Evolutionary conservation across 1,140 invertebrate species (phyloP).

Genomic region (Vollenhovia emeryi): DNA sequence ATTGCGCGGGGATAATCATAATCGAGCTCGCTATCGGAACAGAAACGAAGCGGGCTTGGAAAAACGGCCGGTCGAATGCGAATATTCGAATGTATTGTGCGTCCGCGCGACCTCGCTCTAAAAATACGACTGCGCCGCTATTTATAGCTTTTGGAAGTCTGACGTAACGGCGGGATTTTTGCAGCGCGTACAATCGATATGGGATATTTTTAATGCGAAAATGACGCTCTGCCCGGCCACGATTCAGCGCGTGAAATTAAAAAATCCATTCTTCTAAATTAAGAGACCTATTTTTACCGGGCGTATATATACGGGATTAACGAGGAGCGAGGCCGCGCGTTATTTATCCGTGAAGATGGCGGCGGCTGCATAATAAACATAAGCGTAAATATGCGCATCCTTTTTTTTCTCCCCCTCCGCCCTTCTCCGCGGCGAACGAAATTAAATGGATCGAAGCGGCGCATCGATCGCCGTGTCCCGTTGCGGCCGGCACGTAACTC

Average conservation of each 20-base stretch:
- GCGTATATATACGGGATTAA: neutral
- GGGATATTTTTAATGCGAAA: conserved; percentile 9
- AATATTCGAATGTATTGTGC: neutral
- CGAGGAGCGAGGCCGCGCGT: conserved; percentile 5
- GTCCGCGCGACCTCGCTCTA: neutral
- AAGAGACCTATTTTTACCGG: conserved; percentile 35
- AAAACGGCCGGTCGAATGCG: neutral
- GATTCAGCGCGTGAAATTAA: neutral
- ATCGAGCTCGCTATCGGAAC: neutral
- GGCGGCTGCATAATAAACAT: conserved; percentile 42
- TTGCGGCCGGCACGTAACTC: neutral
- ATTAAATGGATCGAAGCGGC: neutral
- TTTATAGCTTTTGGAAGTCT: neutral
- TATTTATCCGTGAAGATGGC: conserved; percentile 43
- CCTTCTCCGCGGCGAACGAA: conserved; percentile 11
- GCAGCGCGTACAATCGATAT: neutral
- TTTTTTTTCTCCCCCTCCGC: conserved; percentile 9
- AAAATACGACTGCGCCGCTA: neutral
- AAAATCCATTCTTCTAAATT: conserved; percentile 43
- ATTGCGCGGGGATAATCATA: neutral
- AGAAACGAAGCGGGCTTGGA: neutral
- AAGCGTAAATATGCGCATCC: conserved; percentile 34
- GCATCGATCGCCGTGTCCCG: neutral
- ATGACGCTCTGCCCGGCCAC: neutral
- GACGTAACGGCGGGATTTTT: neutral